A percentile compares a stretch with the other conserved stretches of the same genome.
These are phyloP conservation scores for Anthophora plumipes DNA, from an alignment of 2,888 invertebrate genomes.

Conservation along the genomic window DNA sequence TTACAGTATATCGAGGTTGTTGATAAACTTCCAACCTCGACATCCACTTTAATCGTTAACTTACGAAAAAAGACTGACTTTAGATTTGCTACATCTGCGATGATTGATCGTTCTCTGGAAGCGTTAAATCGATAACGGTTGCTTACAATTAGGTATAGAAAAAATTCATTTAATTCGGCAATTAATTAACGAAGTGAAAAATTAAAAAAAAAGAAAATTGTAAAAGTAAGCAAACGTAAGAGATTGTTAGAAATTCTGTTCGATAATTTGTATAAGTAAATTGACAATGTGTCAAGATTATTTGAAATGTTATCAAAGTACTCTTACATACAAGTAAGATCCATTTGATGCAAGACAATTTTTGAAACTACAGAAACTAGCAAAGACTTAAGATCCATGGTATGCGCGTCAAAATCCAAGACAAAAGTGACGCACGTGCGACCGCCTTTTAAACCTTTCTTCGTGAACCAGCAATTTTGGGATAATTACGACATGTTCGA, in stretches of 20 bases:
- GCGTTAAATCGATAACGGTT: conserved; percentile 21
- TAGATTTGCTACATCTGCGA: conserved; percentile 4
- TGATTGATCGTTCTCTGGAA: conserved; percentile 2
- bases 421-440: conserved; percentile 24
- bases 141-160: neutral
- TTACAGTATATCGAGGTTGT: neutral
- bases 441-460: conserved; percentile 40
- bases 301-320: conserved; percentile 11
- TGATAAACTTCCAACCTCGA: conserved; percentile 30
- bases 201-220: neutral
- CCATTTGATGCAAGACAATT: conserved; percentile 30
- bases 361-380: neutral
- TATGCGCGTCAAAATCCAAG: conserved; percentile 21
- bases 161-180: neutral
- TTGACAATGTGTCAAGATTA: conserved; percentile 8
- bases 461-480: conserved; percentile 19
- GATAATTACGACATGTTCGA: conserved; percentile 6
- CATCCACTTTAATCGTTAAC: neutral
- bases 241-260: neutral
- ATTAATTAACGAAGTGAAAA: neutral
- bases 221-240: too few relatives aligned
- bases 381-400: conserved; percentile 31
- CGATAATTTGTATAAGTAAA: neutral
- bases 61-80: conserved; percentile 6
- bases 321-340: conserved; percentile 25